Base-by-base conservation (phyloP, 2,113 vertebrate genomes). In the Meleagris gallopavo region DNA sequence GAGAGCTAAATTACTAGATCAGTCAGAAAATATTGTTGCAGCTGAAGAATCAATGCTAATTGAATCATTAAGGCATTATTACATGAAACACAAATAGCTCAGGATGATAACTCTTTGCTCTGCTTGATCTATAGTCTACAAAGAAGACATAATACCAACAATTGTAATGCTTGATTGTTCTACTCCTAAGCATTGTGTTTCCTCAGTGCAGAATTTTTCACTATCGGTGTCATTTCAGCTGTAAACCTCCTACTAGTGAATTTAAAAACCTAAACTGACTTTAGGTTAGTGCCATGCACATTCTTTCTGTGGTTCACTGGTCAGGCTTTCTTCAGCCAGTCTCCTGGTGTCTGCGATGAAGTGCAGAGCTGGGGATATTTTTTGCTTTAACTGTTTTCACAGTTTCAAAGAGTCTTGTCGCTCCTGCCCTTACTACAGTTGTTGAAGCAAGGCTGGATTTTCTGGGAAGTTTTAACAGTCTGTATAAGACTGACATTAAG, bases 21-120 rank as follows among this genome's bases (percentile, higher is more conserved):
- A 91, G 96, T 93, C 82, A 96, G 91, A 97, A 98, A 98, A 97
- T 97, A 97, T 96, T 97, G 92, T 96, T 97, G 96, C 95, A 52
- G 86, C 90, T 94, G 86, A 96, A 96, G 95, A 97, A 97, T 98
- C 97, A 70, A 96, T 97, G 96, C 94, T 98, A 98, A 98, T 97
- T 96, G 97, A 97, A 97, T 97, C 96, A 97, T 98, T 97, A 97
- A 93, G 88, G 90, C 95, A 91, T 97, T 96, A 96, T 95, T 96
- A 94, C 86, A 89, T 58, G 90, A 90, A 95, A 86, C 76, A 83
- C 90, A 96, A 95, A 96, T 93, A 95, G 85, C 94, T 96, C 65
- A n/a, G 60, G 81, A 89, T 88, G 91, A 77, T 91, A 78, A 70
- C 58, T 94, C 86, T 91, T 55, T 69, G 29, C 92, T 95, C 70